Conservation (phyloP, 92 coral and sea anemone species). For the Phenganax marumi region DNA sequence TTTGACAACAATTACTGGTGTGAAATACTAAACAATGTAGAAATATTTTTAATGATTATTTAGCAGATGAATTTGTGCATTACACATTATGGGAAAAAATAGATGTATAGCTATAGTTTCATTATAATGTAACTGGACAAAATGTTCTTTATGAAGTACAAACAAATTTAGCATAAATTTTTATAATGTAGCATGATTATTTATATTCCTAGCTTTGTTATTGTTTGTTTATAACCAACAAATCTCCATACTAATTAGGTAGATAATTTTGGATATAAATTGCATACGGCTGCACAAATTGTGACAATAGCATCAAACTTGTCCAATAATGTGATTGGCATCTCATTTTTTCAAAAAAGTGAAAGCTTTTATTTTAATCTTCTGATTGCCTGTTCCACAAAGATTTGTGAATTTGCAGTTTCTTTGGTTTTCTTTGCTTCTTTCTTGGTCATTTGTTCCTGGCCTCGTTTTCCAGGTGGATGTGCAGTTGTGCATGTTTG, state of each 20-base stretch:
- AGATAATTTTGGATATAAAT: conserved; percentile 57
- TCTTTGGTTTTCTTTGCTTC: conserved; percentile 27
- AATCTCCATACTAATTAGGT: not conserved
- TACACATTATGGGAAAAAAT: not conserved
- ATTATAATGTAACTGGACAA: too few relatives aligned
- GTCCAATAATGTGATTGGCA: conserved; percentile 54
- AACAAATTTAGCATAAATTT: not conserved
- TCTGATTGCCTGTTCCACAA: conserved; percentile 43
- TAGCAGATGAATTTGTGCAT: not conserved
- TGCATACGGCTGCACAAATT: conserved; percentile 70
- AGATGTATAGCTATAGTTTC: too few relatives aligned
- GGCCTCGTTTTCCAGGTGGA: conserved; percentile 22
- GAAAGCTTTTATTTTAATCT: conserved; percentile 46
- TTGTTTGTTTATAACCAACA: not conserved
- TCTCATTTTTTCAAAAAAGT: conserved; percentile 62
- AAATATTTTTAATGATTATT: conserved; percentile 30
- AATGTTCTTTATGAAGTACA: too few relatives aligned
- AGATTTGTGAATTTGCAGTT: conserved; percentile 12
- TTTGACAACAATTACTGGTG: conserved; percentile 48
- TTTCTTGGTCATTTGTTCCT: conserved; percentile 22
- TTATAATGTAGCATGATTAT: not conserved
- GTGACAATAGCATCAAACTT: conserved; percentile 57
- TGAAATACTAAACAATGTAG: conserved; percentile 38
- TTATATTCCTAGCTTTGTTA: not conserved
- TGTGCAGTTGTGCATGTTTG: conserved; percentile 29